Base-by-base conservation (phyloP, 2,113 vertebrate species). In the Nettapus auritus region DNA sequence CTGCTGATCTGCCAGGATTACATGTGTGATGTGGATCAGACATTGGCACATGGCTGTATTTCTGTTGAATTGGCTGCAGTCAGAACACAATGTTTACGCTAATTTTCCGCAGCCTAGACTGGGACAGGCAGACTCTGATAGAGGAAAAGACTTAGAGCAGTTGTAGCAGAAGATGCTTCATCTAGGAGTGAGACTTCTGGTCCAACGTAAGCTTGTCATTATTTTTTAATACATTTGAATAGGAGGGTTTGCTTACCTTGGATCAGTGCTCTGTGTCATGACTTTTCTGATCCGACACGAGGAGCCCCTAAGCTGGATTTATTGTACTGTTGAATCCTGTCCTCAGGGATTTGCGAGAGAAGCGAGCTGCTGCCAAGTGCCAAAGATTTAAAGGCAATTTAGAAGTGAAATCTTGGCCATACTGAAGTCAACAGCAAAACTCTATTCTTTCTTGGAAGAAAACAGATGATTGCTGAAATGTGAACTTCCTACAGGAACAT, bases 301-400 rank as follows among this genome's bases (percentile, higher is more conserved):
- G 86, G 53, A 92, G 69, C 77, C 66, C 77, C 94, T 93, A 90
- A 97, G 86, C 92, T 94, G 95, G 86, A 95, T 96, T 95, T 97
- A 81, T 67, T 63, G 74, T 89, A 69, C 52, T 87, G 91, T 89
- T 96, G 89, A 91, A 92, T 97, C 93, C 84, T 69, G 88, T 66
- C 80, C 88, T 79, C 38, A 8, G 92, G 93, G 94, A 84, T 93
- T 93, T 90, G 83, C 16, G 82, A 88, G 77, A 94, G 59, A 80
- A 94, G 89, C 20, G 82, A 94, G 64, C 86, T 84, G 46, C 77
- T 93, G 81, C 57, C 86, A 94, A 93, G 79, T 11, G 55, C 59
- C 40, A 64, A 68, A 68, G 88, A 62, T 78, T 86, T 93, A 68
- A 68, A 90, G 42, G 42, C 79, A 91, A 73, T 67, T 82, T 79